A percentile compares a stretch with the other conserved stretches of the same genome.
Conservation (phyloP, 2,888 invertebrate genomes). For the Brachyopa scutellaris region DNA sequence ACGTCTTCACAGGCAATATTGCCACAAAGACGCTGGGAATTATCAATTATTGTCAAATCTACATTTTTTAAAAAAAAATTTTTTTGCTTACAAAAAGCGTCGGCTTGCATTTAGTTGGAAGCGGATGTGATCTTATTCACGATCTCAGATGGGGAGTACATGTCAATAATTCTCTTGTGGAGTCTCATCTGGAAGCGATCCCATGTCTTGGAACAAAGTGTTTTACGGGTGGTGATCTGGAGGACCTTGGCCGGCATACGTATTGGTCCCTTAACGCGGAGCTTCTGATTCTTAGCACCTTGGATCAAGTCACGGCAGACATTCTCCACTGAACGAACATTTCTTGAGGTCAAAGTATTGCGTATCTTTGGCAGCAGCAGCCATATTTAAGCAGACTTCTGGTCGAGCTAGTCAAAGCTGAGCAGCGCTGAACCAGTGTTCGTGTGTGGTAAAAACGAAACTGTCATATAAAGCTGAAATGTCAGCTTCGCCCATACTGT, state of each 20-base stretch:
- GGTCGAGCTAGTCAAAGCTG: slow-evolving; percentile 92
- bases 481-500: too few species aligned
- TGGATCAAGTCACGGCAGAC: slow-evolving; percentile 98
- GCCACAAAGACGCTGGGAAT: too few species aligned
- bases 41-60: too few species aligned
- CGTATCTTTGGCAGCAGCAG: slow-evolving; percentile 88
- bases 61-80: too few species aligned
- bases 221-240: slow-evolving; percentile 99
- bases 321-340: slow-evolving; percentile 98
- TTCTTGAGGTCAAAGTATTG: slow-evolving; percentile 98
- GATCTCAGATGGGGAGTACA: slow-evolving; percentile 98
- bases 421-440: slow-evolving; percentile 94
- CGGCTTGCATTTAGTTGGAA: slow-evolving; percentile 85
- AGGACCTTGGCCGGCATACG: slow-evolving; percentile 99
- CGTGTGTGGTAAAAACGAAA: slow-evolving; percentile 78
- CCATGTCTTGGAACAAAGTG: slow-evolving; percentile 99
- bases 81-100: slow-evolving; percentile 38
- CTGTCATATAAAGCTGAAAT: too few species aligned
- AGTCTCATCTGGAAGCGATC: slow-evolving; percentile 99
- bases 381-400: slow-evolving; percentile 82
- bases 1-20: too few species aligned
- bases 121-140: slow-evolving; percentile 99
- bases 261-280: slow-evolving; percentile 98
- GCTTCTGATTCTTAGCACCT: slow-evolving; percentile 97
- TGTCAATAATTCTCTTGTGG: slow-evolving; percentile 99